A percentile compares a stretch with the other conserved stretches of the same genome.
phyloP scores from a whole-genome alignment of 2,888 invertebrate genomes.

The Nebria salina region DNA sequence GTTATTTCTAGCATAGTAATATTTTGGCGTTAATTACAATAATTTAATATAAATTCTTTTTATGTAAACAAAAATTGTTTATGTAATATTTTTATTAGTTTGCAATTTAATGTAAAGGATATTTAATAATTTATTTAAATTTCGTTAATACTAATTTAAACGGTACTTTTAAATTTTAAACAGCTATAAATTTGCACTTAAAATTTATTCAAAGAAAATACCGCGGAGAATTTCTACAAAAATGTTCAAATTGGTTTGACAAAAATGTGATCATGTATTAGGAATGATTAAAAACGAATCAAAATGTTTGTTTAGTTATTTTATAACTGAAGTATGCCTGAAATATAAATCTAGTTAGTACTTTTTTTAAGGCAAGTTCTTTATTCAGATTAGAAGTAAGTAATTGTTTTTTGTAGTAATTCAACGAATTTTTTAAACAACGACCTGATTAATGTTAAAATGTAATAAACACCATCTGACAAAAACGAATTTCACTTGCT shows the following conservation, averaged over 20 bases:
- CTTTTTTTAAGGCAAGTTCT: background rate
- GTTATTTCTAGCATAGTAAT: no score
- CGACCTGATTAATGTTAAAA: background rate
- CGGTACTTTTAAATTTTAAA: background rate
- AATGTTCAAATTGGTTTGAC: background rate
- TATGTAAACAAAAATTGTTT: background rate
- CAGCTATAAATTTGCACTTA: background rate
- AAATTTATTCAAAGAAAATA: background rate
- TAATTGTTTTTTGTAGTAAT: background rate
- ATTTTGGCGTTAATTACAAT: no score
- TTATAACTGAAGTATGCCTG: background rate
- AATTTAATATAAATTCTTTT: background rate
- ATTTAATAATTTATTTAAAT: background rate
- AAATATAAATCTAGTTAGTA: background rate
- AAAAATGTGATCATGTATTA: background rate
- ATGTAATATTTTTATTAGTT: background rate
- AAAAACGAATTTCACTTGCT: conserved; percentile 5
- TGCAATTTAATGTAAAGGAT: background rate
- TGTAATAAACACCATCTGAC: background rate
- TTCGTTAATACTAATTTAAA: background rate
- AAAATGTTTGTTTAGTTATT: background rate
- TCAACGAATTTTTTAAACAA: background rate
- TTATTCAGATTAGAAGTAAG: background rate
- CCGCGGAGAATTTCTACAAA: background rate
- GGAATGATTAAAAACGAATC: background rate